Conservation (phyloP, 2,113 vertebrate species). For the Istiophorus platypterus region DNA sequence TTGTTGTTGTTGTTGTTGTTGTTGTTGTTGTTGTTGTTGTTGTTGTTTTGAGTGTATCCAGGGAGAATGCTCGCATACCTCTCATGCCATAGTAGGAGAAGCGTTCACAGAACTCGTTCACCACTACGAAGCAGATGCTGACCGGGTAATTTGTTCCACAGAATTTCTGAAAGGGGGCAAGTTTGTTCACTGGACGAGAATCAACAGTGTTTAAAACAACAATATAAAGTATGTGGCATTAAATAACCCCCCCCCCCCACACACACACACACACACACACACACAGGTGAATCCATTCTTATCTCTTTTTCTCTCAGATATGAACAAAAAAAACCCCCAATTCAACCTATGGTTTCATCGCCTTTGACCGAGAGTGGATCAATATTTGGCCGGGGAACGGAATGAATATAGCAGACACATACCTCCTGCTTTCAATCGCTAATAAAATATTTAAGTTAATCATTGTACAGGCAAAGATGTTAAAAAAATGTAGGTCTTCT, state of each 20-base stretch:
- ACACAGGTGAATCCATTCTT: background rate
- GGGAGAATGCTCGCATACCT: constrained; percentile 83
- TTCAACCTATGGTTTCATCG: background rate
- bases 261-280: too few species aligned
- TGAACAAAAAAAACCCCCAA: background rate
- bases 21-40: too few species aligned
- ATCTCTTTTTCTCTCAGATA: background rate
- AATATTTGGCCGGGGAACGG: background rate
- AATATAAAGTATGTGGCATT: background rate
- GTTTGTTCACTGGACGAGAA: background rate
- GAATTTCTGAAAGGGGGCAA: constrained; percentile 84
- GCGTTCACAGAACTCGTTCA: constrained; percentile 98
- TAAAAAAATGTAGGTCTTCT: background rate
- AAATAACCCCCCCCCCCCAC: background rate
- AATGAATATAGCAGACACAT: background rate
- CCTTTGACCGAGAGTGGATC: background rate
- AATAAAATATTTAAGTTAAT: constrained; percentile 6
- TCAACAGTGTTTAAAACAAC: background rate
- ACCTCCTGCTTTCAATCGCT: background rate
- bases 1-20: too few species aligned
- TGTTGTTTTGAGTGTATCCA: background rate
- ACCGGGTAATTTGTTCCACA: constrained; percentile 94
- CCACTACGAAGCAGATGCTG: constrained; percentile 96
- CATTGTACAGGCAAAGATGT: constrained; percentile 5
- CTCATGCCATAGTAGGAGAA: constrained; percentile 99